Base-by-base conservation (phyloP, 2,113 vertebrate species). In the Dissostichus mawsoni region DNA sequence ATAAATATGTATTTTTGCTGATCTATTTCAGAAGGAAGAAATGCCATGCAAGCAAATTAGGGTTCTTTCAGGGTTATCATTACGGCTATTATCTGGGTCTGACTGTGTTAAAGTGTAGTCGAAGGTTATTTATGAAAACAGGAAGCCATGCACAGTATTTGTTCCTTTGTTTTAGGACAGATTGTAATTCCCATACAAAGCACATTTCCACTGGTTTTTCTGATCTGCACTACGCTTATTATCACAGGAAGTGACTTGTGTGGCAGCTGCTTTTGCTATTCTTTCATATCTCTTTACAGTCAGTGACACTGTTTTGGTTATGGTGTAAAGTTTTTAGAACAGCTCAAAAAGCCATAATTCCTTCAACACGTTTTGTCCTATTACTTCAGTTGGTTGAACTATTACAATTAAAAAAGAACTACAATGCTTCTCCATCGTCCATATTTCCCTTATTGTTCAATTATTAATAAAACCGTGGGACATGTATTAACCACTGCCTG, bases 171-270 rank as follows among this genome's bases (percentile, higher is more conserved):
- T 59, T 6, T 1, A 16, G 12, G 33, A 62, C 9, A 25, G 6
- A 1, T 5, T 74, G 51, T 65, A 11, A 71, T 80, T 80, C 85
- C 56, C 77, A 80, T 33, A 16, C 25, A 64, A 59, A 72, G 55
- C 12, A 61, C 13, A 45, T 80, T 82, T 78, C 62, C 82, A 65
- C 41, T 48, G 11, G n/a, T 52, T 66, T 71, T n/a, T 73, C 57
- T 64, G 52, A 62, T 78, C 57, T 79, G 41, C 64, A 11, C 36
- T 12, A 6, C 25, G 13, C 29, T 72, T 63, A 74, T 58, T 50
- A 78, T 72, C 18, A 80, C 76, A 87, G 87, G 79, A 84, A 80
- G 69, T 79, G 79, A 74, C 65, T 33, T 71, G 61, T 63, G 6
- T 16, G 44, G 61, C 53, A 57, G 13, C 64, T 67, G 47, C 66